phyloP scores from a whole-genome alignment of 2,113 vertebrate species.

The Oncorhynchus clarkii region DNA sequence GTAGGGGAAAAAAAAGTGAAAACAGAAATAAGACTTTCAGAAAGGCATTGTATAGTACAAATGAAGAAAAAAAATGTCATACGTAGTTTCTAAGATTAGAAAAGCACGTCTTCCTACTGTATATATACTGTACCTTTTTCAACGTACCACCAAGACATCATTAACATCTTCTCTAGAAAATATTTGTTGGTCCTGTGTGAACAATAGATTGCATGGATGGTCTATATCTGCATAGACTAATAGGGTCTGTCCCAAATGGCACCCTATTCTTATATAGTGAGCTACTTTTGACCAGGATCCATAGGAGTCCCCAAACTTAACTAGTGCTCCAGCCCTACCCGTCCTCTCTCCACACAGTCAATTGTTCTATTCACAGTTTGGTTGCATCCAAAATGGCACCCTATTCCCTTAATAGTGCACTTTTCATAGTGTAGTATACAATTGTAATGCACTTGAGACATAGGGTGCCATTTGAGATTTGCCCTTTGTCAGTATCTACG shows the following conservation, averaged over 20 bases:
- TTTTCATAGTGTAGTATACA: too few relatives aligned
- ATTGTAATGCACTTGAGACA: too few relatives aligned
- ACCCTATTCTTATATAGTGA: not conserved
- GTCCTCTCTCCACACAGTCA: constrained; percentile 26
- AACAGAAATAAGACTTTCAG: constrained; percentile 34
- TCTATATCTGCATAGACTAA: too few relatives aligned
- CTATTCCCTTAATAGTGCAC: too few relatives aligned
- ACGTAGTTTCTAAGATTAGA: constrained; percentile 51
- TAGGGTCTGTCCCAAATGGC: too few relatives aligned
- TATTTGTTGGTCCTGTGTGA: constrained; percentile 66
- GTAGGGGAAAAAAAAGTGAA: constrained; percentile 49
- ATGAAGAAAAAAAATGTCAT: constrained; percentile 24
- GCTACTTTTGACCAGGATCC: too few relatives aligned
- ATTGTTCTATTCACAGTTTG: constrained; percentile 63
- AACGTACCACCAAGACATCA: constrained; percentile 20
- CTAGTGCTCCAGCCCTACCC: constrained; percentile 36
- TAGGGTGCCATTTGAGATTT: too few relatives aligned
- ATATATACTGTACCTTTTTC: too few relatives aligned
- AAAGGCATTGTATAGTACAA: constrained; percentile 58
- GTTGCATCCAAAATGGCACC: too few relatives aligned
- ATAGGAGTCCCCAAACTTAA: not conserved
- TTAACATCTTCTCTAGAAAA: constrained; percentile 22
- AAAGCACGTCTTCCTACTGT: constrained; percentile 30
- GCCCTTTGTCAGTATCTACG: constrained; percentile 32
- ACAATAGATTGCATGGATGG: constrained; percentile 14